Evolutionary conservation across 2,797 vertebrate genomes (phyloP).

Genomic region (Clarias fuscus): DNA sequence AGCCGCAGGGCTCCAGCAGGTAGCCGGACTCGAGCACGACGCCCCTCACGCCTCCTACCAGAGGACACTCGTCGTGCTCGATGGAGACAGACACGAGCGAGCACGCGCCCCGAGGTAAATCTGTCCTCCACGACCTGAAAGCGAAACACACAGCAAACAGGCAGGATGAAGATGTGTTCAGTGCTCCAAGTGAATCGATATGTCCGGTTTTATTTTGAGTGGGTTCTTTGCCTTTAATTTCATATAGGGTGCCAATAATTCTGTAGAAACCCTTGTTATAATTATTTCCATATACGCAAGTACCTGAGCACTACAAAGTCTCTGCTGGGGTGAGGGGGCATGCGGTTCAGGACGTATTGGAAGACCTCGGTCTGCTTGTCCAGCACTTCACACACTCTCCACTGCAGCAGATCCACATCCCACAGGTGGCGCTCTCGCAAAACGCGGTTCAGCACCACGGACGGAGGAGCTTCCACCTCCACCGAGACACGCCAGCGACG

Average conservation of each 20-base stretch:
- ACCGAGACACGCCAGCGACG: conserved; percentile 89
- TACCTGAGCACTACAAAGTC: conserved; percentile 94
- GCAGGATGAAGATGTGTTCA: background rate
- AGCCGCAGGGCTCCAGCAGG: conserved; percentile 93
- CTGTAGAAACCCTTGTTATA: background rate
- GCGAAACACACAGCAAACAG: conserved; percentile 1
- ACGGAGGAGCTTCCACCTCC: conserved; percentile 94
- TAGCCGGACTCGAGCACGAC: conserved; percentile 90
- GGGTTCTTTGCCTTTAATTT: background rate
- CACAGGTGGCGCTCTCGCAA: conserved; percentile 95
- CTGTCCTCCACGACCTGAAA: conserved; percentile 90
- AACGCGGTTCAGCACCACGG: conserved; percentile 91
- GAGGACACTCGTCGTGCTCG: conserved; percentile 85
- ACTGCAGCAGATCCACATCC: conserved; percentile 95
- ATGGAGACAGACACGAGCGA: conserved; percentile 87
- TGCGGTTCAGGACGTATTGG: conserved; percentile 90
- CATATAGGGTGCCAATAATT: conserved; percentile 1
- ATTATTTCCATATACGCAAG: background rate
- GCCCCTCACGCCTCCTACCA: conserved; percentile 84
- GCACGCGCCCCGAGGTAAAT: conserved; percentile 92
- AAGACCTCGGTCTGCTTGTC: conserved; percentile 95
- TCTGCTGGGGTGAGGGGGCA: conserved; percentile 93
- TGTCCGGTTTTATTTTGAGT: no score
- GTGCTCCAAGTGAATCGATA: background rate
- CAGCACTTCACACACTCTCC: conserved; percentile 89